phyloP scores from a whole-genome alignment of 2,888 invertebrate genomes.

The Notocelia uddmanniana region DNA sequence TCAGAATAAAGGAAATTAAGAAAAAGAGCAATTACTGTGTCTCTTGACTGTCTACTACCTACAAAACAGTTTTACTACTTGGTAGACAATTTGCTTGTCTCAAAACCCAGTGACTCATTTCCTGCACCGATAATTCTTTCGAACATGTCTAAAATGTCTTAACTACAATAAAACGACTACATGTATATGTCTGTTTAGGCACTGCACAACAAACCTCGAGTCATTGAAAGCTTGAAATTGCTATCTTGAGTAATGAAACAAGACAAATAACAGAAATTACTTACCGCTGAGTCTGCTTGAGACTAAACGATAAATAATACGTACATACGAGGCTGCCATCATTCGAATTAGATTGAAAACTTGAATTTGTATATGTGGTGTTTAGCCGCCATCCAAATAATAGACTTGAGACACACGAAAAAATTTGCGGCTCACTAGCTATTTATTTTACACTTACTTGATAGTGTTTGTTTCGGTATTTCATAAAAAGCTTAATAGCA shows the following conservation, averaged over 20 bases:
- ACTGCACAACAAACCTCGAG: not conserved
- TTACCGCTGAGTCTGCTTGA: slow-evolving; percentile 44
- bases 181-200: not conserved
- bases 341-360: slow-evolving; percentile 19
- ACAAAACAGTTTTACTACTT: not conserved
- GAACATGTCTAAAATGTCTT: not conserved
- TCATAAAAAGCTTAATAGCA: not conserved
- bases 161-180: not conserved
- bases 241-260: slow-evolving; percentile 49
- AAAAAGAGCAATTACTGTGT: no score
- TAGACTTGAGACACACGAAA: not conserved
- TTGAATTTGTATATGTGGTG: slow-evolving; percentile 13
- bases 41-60: no score
- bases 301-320: slow-evolving; percentile 39
- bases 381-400: slow-evolving; percentile 24
- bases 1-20: no score
- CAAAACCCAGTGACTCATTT: slow-evolving; percentile 31
- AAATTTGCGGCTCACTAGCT: not conserved
- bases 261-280: slow-evolving; percentile 55
- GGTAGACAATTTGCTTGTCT: not conserved
- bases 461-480: not conserved
- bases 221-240: slow-evolving; percentile 46
- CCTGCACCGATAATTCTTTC: slow-evolving; percentile 9
- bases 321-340: slow-evolving; percentile 28
- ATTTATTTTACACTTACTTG: no score